Base-by-base conservation (phyloP, 2,113 vertebrate genomes). In the Solea senegalensis region DNA sequence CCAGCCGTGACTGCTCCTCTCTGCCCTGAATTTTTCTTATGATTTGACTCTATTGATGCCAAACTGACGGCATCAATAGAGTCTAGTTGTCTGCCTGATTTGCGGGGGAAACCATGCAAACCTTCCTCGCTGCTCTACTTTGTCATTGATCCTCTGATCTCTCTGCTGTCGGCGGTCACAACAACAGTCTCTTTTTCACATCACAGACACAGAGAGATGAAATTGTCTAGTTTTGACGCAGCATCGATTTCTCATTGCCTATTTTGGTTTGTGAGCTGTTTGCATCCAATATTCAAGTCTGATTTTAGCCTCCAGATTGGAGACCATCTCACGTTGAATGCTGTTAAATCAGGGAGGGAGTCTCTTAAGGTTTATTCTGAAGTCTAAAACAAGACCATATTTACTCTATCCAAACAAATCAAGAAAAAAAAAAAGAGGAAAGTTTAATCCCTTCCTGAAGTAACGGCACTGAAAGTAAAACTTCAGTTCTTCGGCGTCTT, bases 31-130 rank as follows among this genome's bases (percentile, higher is more conserved):
- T 58, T 74, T 10, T 67, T 62, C 41, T 72, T 76, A 61, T 74
- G 62, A 72, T 83, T 84, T 65, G 12, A 76, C 76, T 89, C 78
- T 52, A 82, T 87, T 80, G 72, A 86, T 82, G 80, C 52, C 27
- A 28, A 56, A 64, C 9, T 3, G 28, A 65, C 6, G 43, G 50
- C 64, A 67, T 91, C 82, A 88, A 78, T 80, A 80, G 61, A 67
- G 65, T 77, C 62, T 73, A 72, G 54, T 77, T 77, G 65, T 80
- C 39, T 78, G 70, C 80, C 70, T 76, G 54, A 83, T 72, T 58
- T 21, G 21, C 1, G 11, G 44, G 43, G 64, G 43, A 58, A 69
- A 64, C 8, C 45, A 49, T 16, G 41, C 40, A 39, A 64, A 64
- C 49, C 13, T 68, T 11, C 56, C 44, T 34, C 53, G 52, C 50